Evolutionary conservation across 2,797 vertebrate genomes (phyloP).

Genomic region (Etheostoma nigrum): DNA sequence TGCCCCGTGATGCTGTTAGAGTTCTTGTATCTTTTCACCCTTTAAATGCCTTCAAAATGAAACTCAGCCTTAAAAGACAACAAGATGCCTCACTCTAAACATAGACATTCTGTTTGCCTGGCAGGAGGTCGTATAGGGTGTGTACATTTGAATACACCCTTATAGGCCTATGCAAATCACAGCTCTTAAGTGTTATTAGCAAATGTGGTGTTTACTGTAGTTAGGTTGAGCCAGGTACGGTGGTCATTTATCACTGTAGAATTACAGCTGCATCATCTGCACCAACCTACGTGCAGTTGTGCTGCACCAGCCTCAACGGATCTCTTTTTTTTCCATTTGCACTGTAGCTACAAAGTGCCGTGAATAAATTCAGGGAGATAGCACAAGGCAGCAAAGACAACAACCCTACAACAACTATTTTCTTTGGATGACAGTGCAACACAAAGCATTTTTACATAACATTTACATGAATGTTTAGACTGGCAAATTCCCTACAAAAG

Average conservation of each 20-base stretch:
- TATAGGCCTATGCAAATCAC: constrained; percentile 71
- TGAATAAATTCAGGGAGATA: background rate
- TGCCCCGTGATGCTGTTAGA: background rate
- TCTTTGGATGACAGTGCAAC: constrained; percentile 67
- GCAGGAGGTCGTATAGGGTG: constrained; percentile 16
- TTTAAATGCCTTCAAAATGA: background rate
- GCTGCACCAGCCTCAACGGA: constrained; percentile 38
- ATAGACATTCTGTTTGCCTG: constrained; percentile 49
- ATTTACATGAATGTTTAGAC: constrained; percentile 88
- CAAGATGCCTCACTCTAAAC: constrained; percentile 39
- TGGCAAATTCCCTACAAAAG: constrained; percentile 82
- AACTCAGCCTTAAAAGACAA: background rate
- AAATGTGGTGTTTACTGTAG: constrained; percentile 66
- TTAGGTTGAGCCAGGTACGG: constrained; percentile 68
- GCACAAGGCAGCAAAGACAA: constrained; percentile 45
- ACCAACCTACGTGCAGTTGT: constrained; percentile 13
- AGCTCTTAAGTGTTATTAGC: constrained; percentile 73
- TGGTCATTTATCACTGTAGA: constrained; percentile 56
- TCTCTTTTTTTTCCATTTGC: background rate
- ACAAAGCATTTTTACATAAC: constrained; percentile 82
- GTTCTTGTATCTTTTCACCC: background rate
- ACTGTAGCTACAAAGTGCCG: background rate
- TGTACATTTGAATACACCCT: constrained; percentile 70
- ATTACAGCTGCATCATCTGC: constrained; percentile 56
- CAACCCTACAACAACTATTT: constrained; percentile 41